Percentiles rank a stretch among this genome's conserved stretches.
Evolutionary conservation across 2,888 invertebrate species (phyloP).

Genomic region (Drosophila lutescens): DNA sequence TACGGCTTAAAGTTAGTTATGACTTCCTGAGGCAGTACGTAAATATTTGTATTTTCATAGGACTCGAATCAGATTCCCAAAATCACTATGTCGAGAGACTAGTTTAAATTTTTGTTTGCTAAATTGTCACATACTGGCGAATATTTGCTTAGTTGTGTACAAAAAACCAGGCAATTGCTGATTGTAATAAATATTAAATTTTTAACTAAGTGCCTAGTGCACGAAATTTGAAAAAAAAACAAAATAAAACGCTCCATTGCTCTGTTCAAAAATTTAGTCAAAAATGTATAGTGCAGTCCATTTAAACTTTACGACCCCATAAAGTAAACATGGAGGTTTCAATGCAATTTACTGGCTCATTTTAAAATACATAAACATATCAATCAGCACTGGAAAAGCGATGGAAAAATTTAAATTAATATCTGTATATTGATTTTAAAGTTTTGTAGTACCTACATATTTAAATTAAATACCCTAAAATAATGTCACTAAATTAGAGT

Average conservation of each 20-base stretch:
- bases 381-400: no score
- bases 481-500: no score
- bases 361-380: background rate
- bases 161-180: background rate
- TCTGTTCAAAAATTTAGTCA: background rate
- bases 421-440: no score
- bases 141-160: background rate
- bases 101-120: slow-evolving; percentile 1
- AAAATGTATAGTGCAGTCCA: background rate
- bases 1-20: slow-evolving; percentile 21
- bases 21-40: slow-evolving; percentile 2
- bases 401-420: no score
- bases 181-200: slow-evolving; percentile 11
- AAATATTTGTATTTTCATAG: slow-evolving; percentile 16
- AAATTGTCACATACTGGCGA: background rate
- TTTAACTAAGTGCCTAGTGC: background rate
- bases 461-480: no score
- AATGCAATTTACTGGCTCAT: background rate
- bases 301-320: background rate
- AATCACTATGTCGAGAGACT: background rate
- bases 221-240: background rate
- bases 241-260: no score
- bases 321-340: background rate
- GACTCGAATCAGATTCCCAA: slow-evolving; percentile 1
- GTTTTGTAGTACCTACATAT: no score